Base-by-base conservation (phyloP, 92 coral and sea anemone species). In the Paramuricea clavata region DNA sequence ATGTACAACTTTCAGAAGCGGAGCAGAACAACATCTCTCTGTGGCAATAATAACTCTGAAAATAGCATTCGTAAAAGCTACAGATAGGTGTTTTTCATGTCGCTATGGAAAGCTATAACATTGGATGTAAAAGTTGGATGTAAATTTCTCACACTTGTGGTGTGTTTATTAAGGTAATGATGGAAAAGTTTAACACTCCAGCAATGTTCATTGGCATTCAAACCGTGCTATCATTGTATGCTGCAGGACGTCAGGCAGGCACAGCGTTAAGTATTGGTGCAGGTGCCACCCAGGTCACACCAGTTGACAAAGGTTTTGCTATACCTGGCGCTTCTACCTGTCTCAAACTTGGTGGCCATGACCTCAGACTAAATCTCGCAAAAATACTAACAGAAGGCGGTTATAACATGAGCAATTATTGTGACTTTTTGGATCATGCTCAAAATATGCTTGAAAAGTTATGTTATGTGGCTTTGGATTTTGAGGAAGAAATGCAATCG, bases 381-480 rank as follows among this genome's bases (percentile, higher is more conserved):
- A 65, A 65, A 31, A 28, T 65, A 2, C 7, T 65, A 19, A 28
- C n/a, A 5, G 41, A 28, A 19, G 23, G 72, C 23, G 41, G 72
- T 5, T 11, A n/a, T n/a, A 31, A 28, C 9, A 28, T 65, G 44
- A 39, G 44, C 10, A 23, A 35, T 12, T 72, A 5, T 12, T 5
- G 7, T 2, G 17, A 72, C n/a, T 23, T 9, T 26, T 42, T 85
- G 43, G 16, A 85, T n/a, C 25, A 25, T 25, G 31, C 11, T 19
- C 5, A 26, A 26, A 35, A 62, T 25, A 74, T 61, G 32, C 13
- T 73, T 33, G 61, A 78, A n/a, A 52, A 52, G 70, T 57, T 78
- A 19, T 52, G 83, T 52, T 78, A 78, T 36, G 83, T 74, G 6
- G 74, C 72, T 17, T 25, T 74, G 74, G 89, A 57, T 70, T 75